Evolutionary conservation across 2,797 vertebrate genomes (phyloP), one percentile per base, ranked within the genome.

Genomic region (Sylvilagus floridanus): DNA sequence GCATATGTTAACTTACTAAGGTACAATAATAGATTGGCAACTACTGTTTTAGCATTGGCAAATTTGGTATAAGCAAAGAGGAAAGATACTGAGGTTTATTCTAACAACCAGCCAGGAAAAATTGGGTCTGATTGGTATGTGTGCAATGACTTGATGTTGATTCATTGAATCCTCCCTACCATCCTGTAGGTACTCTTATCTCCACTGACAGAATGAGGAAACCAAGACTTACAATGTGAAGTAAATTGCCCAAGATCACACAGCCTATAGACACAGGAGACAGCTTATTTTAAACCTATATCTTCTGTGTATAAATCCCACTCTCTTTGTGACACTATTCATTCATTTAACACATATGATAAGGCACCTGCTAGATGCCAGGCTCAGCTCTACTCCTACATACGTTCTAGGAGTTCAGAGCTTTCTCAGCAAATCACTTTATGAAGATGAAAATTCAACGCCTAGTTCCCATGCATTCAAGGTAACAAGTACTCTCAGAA

Each of bases 1-100:
- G 99, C 99, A 76, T 99, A 99, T 65, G 99, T 98, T 96, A 99
- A 98, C 97, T 99, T 99, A 97, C 98, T 99, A 96, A 99, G 98
- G 96, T 99, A 98, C 35, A 99, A 98, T 21, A 99, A 97, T 24
- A 99, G 99, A 98, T 99, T 99, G 96, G 99, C 99, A 96, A 99
- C 99, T 88, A 99, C 99, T 0, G 98, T 99, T 98, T 99, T 99
- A 84, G 99, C 98, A 96, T 98, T 99, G 90, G 99, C 98, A 47
- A 47, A 47, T 47, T 47, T 47, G 32, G 98, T 99, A 97, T 98
- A 99, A 72, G 99, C 99, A 97, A 99, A 99, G 4, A 99, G 98
- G 26, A 99, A 99, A 91, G 99, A 99, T 97, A 99, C 96, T 2
- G 98, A 99, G 42, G 97, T 98, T 84, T 98, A 98, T 6, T 98